Percentiles rank a stretch among this genome's conserved stretches.
Conservation (phyloP, 1,140 invertebrate genomes). For the Coelopa frigida region DNA sequence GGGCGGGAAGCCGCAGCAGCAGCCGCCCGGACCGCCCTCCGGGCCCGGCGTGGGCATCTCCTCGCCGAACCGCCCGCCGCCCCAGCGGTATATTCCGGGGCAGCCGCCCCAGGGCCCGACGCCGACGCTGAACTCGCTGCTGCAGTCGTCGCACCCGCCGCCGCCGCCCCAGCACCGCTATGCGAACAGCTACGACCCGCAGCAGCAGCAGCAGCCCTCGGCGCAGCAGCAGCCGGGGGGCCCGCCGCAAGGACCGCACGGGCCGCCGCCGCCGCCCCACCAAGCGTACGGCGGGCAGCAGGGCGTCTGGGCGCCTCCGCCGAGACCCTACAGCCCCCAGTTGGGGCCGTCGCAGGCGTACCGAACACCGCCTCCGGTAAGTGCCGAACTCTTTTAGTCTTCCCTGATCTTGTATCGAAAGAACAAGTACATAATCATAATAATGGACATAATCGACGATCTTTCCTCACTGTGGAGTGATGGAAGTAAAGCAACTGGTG, state of each 20-base stretch:
- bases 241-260: slow-evolving; percentile 23
- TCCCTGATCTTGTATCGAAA: too few species aligned
- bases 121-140: slow-evolving; percentile 81
- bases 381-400: too few species aligned
- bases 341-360: slow-evolving; percentile 40
- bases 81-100: slow-evolving; percentile 42
- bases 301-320: slow-evolving; percentile 40
- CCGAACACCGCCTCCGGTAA: slow-evolving; percentile 29
- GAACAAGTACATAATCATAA: too few species aligned
- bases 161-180: slow-evolving; percentile 46
- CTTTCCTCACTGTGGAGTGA: too few species aligned
- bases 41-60: slow-evolving; percentile 23
- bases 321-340: slow-evolving; percentile 41
- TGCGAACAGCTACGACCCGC: slow-evolving; percentile 43
- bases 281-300: slow-evolving; percentile 33
- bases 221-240: slow-evolving; percentile 41
- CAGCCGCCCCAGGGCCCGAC: slow-evolving; percentile 69
- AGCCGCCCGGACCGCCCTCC: slow-evolving; percentile 7
- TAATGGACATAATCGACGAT: too few species aligned
- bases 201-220: slow-evolving; percentile 38
- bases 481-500: too few species aligned
- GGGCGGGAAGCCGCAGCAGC: slow-evolving; percentile 22
- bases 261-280: slow-evolving; percentile 40
- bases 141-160: slow-evolving; percentile 68
- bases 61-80: slow-evolving; percentile 39